phyloP scores from a whole-genome alignment of 2,113 vertebrate species.

The Elaphurus davidianus region DNA sequence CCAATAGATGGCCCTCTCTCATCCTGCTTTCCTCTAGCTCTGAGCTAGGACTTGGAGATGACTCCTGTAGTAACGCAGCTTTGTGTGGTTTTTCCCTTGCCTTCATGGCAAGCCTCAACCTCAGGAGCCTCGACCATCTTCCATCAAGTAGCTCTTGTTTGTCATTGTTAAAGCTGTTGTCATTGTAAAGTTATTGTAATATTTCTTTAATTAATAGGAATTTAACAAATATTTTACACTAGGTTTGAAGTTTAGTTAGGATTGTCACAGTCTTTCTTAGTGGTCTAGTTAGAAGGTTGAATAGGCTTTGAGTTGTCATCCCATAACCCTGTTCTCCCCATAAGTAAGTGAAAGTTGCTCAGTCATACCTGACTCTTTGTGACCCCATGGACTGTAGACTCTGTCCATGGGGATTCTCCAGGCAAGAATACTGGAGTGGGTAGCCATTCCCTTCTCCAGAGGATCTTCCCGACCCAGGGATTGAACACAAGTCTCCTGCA shows the following conservation, averaged over 20 bases:
- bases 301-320: not conserved
- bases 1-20: not conserved
- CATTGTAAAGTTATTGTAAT: not conserved
- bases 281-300: not conserved
- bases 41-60: not conserved
- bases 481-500: not conserved
- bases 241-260: not conserved
- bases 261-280: not conserved
- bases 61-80: not conserved
- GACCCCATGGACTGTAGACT: not conserved
- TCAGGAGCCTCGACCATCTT: not conserved
- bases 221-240: not conserved
- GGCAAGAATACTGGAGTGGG: not conserved
- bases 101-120: not conserved
- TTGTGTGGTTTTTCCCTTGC: not conserved
- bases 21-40: not conserved
- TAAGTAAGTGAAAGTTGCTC: not conserved
- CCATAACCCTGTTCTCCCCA: not conserved
- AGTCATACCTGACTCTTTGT: not conserved
- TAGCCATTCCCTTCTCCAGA: not conserved
- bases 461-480: not conserved
- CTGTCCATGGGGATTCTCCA: not conserved
- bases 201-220: conserved; percentile 13
- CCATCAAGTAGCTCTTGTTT: not conserved
- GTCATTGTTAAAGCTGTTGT: not conserved